Evolutionary conservation across 2,797 vertebrate genomes (phyloP), one percentile per base, ranked within the genome.

Genomic region (Poeciliopsis infans): DNA sequence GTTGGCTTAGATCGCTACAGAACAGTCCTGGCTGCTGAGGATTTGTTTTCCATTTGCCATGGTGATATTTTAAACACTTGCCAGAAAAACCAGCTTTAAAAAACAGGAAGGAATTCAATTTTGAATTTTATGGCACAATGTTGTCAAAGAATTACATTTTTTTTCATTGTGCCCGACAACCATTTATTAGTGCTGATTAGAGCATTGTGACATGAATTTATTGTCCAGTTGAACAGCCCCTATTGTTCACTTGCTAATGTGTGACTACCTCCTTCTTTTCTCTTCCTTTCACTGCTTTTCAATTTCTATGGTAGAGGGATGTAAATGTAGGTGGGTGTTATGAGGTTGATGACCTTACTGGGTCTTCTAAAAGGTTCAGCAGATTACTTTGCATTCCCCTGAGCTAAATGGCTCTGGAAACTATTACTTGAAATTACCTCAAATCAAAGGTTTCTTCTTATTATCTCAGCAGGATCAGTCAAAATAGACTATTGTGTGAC

Each of bases 391-490:
- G 83, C 93, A 93, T 94, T 94, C 92, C 90, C 83, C 78, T 81
- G 85, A 78, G 79, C 88, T 90, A 90, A 93, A 93, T 83, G 86
- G 43, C 66, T 83, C 93, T 94, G 94, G 95, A 94, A 95, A 87
- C 94, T 82, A 93, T 95, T 96, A 94, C 95, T 93, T 95, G 91
- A 92, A 92, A 95, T 95, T 93, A 94, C 91, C 80, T 87, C 87
- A 89, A 95, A 94, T 94, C 94, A 94, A 94, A 93, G 90, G 88
- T 92, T 79, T 91, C 86, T 88, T 94, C 88, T 91, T 85, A 88
- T 94, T 93, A 94, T 91, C 90, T 89, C 88, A 85, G 88, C 80
- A 82, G 90, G 90, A 93, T 94, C 91, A 82, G 86, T 93, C 88
- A 57, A 84, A 92, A 79, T 79, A 70, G 77, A 79, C 79, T 59